A percentile compares a stretch with the other conserved stretches of the same genome.
phyloP scores from a whole-genome alignment of 2,797 vertebrate species.

The Pseudomugil gertrudae region DNA sequence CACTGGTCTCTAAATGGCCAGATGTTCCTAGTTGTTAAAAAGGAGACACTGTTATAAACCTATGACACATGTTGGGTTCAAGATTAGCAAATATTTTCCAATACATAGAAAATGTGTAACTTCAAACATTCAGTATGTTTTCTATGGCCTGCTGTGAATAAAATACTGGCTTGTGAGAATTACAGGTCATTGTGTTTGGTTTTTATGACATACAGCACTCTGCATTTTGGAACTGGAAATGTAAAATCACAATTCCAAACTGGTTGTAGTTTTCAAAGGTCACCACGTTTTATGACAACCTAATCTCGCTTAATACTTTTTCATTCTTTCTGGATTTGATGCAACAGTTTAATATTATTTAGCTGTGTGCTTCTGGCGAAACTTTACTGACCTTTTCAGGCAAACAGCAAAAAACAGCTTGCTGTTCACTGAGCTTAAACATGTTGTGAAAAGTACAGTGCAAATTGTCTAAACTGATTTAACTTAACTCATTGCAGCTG shows the following conservation, averaged over 20 bases:
- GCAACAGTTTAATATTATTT: constrained; percentile 10
- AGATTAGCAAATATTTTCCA: neutral
- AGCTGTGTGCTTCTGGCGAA: neutral
- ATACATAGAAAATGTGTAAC: neutral
- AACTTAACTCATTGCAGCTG: constrained; percentile 21
- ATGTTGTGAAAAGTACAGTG: neutral
- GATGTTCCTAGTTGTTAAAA: neutral
- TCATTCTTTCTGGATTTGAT: constrained; percentile 13
- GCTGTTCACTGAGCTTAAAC: constrained; percentile 25
- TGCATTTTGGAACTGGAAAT: neutral
- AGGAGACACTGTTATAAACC: neutral
- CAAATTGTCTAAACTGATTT: constrained; percentile 22
- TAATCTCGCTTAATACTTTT: constrained; percentile 21
- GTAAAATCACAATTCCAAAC: neutral
- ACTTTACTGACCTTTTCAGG: constrained; percentile 11
- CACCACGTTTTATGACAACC: neutral
- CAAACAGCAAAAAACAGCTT: constrained; percentile 32
- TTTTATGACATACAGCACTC: neutral
- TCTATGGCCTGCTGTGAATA: neutral
- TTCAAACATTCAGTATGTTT: neutral
- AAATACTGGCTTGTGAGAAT: neutral
- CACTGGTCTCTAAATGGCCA: too few relatives aligned
- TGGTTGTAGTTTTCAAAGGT: constrained; percentile 1
- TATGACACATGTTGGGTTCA: neutral
- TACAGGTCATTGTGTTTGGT: neutral